Evolutionary conservation across 2,113 vertebrate species (phyloP).

Genomic region (Spea bombifrons): DNA sequence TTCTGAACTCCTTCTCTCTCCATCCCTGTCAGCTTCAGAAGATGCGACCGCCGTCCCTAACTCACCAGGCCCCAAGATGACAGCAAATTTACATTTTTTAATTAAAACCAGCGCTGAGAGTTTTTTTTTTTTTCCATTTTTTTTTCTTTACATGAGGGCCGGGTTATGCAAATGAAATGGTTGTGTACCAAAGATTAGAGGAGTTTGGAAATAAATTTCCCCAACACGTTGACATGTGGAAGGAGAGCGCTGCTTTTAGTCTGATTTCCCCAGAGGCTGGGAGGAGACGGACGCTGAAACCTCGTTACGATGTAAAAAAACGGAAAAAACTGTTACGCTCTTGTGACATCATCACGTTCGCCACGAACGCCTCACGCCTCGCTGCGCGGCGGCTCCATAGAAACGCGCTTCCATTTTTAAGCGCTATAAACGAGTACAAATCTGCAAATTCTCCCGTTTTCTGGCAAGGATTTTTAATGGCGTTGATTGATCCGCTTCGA

Average conservation of each 20-base stretch:
- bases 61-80: conserved; percentile 97
- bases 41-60: conserved; percentile 97
- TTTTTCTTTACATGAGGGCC: conserved; percentile 94
- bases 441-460: too few relatives aligned
- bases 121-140: conserved; percentile 13
- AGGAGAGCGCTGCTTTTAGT: conserved; percentile 87
- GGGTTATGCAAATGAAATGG: conserved; percentile 99
- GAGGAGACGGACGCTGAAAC: conserved; percentile 65
- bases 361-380: not conserved
- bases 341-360: conserved; percentile 15
- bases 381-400: not conserved
- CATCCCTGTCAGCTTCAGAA: conserved; percentile 89
- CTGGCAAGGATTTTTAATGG: too few relatives aligned
- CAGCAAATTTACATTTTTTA: conserved; percentile 99
- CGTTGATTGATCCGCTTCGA: too few relatives aligned
- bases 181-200: conserved; percentile 99
- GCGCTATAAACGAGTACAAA: too few relatives aligned
- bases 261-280: conserved; percentile 77
- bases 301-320: conserved; percentile 51
- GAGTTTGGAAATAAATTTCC: conserved; percentile 99
- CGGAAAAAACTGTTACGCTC: conserved; percentile 46
- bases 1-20: conserved; percentile 68
- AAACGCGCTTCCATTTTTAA: not conserved
- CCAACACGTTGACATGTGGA: conserved; percentile 83
- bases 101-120: conserved; percentile 97